Evolutionary conservation across 2,113 vertebrate genomes (phyloP).

Genomic region (Odocoileus virginianus): DNA sequence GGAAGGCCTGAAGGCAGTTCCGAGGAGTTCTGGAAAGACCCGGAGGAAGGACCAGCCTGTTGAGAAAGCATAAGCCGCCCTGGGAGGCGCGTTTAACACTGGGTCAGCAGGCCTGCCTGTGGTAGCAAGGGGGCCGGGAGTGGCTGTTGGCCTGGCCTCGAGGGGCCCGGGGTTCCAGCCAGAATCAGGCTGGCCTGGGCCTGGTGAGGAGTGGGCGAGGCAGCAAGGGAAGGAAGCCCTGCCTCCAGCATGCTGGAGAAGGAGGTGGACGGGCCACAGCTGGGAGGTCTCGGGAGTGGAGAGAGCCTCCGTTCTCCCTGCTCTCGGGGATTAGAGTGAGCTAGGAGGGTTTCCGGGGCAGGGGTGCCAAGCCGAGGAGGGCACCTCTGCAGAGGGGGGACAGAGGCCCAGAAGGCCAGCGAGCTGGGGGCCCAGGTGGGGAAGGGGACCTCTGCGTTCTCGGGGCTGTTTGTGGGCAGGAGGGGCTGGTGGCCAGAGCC

Average conservation of each 20-base stretch:
- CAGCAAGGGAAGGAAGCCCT: background rate
- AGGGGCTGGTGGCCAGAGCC: too few species aligned
- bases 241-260: background rate
- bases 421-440: too few species aligned
- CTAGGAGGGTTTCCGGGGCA: background rate
- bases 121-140: background rate
- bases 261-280: background rate
- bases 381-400: background rate
- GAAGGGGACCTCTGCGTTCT: too few species aligned
- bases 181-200: background rate
- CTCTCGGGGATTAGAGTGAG: background rate
- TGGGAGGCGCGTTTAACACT: background rate
- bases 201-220: background rate
- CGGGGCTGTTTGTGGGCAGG: too few species aligned
- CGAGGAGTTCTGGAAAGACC: background rate
- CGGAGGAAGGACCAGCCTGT: background rate
- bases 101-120: background rate
- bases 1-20: background rate
- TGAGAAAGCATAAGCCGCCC: background rate
- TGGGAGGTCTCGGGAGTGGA: fast-evolving
- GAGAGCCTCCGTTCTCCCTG: background rate
- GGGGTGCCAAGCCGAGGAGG: background rate
- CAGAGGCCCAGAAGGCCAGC: too few species aligned
- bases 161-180: background rate
- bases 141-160: background rate